A percentile compares a stretch with the other conserved stretches of the same genome.
Conservation (phyloP, 2,113 vertebrate genomes). For the Entelurus aequoreus region DNA sequence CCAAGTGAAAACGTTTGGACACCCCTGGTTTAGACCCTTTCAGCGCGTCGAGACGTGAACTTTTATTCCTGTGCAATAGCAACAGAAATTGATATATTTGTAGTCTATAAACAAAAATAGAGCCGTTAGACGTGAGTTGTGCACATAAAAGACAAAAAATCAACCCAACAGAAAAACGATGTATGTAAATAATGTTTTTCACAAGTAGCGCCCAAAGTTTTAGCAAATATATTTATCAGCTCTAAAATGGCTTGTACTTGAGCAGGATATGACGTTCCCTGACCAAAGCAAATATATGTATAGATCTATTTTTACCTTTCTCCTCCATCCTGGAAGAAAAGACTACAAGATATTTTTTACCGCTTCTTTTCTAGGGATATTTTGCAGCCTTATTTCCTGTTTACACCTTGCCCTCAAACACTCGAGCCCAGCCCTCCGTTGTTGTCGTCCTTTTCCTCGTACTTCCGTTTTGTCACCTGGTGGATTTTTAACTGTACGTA, state of each 20-base stretch:
- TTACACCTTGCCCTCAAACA: slow-evolving; percentile 59
- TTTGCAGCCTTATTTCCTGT: slow-evolving; percentile 59
- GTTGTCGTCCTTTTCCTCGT: slow-evolving; percentile 29
- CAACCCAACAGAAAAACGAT: slow-evolving; percentile 19
- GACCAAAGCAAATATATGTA: slow-evolving; percentile 59
- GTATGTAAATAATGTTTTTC: slow-evolving; percentile 62
- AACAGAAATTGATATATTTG: slow-evolving; percentile 23
- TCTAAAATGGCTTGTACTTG: slow-evolving; percentile 55
- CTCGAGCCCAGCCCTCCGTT: slow-evolving; percentile 18
- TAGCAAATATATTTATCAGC: slow-evolving; percentile 38
- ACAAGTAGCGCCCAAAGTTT: slow-evolving; percentile 27
- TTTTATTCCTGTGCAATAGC: slow-evolving; percentile 52
- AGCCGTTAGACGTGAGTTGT: slow-evolving; percentile 20
- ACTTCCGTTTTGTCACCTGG: slow-evolving; percentile 33
- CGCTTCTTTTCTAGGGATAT: slow-evolving; percentile 52
- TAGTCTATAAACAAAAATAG: slow-evolving; percentile 9
- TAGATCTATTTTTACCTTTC: slow-evolving; percentile 55
- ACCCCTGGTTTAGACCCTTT: too few species aligned
- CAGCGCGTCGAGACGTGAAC: too few species aligned
- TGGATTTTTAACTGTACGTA: slow-evolving; percentile 48
- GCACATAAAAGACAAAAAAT: slow-evolving; percentile 9
- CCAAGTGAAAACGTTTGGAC: too few species aligned
- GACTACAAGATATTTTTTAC: slow-evolving; percentile 56
- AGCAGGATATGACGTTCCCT: slow-evolving; percentile 44
- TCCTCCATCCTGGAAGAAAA: slow-evolving; percentile 39